Conservation (phyloP, 2,888 invertebrate species). For the Argynnis bischoffii region DNA sequence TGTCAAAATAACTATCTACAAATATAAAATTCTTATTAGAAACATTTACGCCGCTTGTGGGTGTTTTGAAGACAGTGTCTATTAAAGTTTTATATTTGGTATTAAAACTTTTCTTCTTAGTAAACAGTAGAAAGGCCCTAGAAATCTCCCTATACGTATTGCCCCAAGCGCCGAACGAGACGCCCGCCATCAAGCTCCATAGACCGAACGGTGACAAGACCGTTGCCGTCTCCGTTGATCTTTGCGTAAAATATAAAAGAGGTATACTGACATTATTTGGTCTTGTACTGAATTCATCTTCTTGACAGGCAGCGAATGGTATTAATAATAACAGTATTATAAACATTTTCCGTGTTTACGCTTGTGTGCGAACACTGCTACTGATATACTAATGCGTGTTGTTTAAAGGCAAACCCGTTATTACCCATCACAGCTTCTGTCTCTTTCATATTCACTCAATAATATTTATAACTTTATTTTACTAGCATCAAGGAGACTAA, state of each 20-base stretch:
- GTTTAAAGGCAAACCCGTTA: constrained; percentile 10
- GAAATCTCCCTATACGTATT: constrained; percentile 45
- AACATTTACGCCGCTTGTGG: neutral
- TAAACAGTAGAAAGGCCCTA: constrained; percentile 4
- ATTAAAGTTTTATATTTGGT: neutral
- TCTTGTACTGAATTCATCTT: constrained; percentile 62
- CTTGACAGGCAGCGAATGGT: constrained; percentile 1
- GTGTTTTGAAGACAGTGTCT: neutral
- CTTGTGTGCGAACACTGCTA: constrained; percentile 10
- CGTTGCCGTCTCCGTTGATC: constrained; percentile 48
- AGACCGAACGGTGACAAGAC: constrained; percentile 76
- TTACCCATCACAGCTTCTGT: neutral
- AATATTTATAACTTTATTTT: neutral
- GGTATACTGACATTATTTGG: constrained; percentile 72
- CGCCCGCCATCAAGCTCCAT: constrained; percentile 72
- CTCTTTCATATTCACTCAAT: constrained; percentile 1
- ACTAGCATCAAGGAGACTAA: neutral
- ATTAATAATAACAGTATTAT: constrained; percentile 20
- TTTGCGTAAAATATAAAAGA: constrained; percentile 62
- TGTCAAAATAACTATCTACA: neutral
- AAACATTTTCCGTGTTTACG: constrained; percentile 20
- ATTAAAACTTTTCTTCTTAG: constrained; percentile 6
- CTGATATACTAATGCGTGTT: constrained; percentile 10
- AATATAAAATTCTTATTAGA: neutral
- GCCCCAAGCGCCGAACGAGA: constrained; percentile 65